These are phyloP conservation scores for Nipponia nippon DNA, from an alignment of 2,113 vertebrate genomes.

Conservation along the genomic window DNA sequence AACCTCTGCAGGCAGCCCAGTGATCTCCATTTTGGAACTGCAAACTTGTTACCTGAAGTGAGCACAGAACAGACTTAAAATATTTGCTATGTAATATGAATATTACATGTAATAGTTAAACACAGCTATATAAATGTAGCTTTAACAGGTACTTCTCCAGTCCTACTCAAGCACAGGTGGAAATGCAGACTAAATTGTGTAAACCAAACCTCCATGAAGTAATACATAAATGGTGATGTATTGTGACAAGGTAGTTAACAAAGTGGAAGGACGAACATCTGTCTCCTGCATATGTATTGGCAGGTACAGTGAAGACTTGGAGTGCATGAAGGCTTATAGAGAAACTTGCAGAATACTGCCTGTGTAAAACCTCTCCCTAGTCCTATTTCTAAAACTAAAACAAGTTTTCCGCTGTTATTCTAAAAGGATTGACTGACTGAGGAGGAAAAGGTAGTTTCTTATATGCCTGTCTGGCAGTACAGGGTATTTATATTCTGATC, in stretches of 20 bases:
- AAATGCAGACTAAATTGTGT: background rate
- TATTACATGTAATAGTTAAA: background rate
- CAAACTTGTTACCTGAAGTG: background rate
- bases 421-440: background rate
- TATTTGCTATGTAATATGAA: background rate
- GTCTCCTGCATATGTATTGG: background rate
- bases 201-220: background rate
- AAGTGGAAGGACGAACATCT: background rate
- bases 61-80: background rate
- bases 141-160: background rate
- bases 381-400: background rate
- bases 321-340: background rate
- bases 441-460: conserved; percentile 20
- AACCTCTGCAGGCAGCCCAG: background rate
- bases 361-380: background rate
- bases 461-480: background rate
- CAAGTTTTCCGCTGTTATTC: background rate
- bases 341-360: background rate
- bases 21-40: background rate
- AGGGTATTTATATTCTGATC: conserved; percentile 60
- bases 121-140: background rate
- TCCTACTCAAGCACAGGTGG: background rate
- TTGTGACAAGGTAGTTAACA: conserved; percentile 22
- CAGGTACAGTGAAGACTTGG: background rate
- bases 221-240: background rate